A percentile compares a stretch with the other conserved stretches of the same genome.
These are phyloP conservation scores for Ormia ochracea DNA, from an alignment of 2,888 invertebrate species.

Conservation along the genomic window DNA sequence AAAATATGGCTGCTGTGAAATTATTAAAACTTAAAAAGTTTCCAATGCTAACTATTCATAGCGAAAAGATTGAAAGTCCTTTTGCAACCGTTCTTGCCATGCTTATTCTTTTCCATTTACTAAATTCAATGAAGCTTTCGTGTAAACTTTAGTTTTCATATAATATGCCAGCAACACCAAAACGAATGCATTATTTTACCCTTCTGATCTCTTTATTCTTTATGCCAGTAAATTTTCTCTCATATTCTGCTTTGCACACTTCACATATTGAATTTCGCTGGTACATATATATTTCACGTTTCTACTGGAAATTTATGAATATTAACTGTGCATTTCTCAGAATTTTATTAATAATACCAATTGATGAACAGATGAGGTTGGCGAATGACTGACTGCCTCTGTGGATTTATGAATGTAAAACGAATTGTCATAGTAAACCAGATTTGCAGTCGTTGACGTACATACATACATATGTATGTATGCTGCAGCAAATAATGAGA, in stretches of 20 bases:
- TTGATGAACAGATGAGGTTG: constrained; percentile 19
- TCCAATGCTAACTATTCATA: too few relatives aligned
- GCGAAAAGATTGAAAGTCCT: too few relatives aligned
- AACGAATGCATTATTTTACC: too few relatives aligned
- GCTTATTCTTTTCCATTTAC: too few relatives aligned
- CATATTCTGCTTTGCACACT: neutral
- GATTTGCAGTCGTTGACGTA: constrained; percentile 13
- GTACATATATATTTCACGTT: constrained; percentile 18
- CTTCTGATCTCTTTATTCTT: too few relatives aligned
- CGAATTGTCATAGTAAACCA: constrained; percentile 25
- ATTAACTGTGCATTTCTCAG: constrained; percentile 48
- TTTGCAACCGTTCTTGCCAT: too few relatives aligned
- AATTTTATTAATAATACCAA: constrained; percentile 54
- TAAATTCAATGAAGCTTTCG: too few relatives aligned
- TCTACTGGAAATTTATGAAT: constrained; percentile 49
- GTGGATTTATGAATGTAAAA: constrained; percentile 14
- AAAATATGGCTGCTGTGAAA: too few relatives aligned
- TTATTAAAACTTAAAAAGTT: too few relatives aligned
- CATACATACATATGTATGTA: neutral
- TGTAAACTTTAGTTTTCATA: too few relatives aligned
- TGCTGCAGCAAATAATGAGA: constrained; percentile 23
- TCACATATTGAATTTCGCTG: neutral
- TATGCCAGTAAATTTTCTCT: too few relatives aligned
- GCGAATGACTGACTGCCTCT: neutral
- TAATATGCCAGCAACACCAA: too few relatives aligned